Evolutionary conservation across 1,140 invertebrate species (phyloP), one percentile per base, ranked within the genome.

Genomic region (Xylocopa sonorina): DNA sequence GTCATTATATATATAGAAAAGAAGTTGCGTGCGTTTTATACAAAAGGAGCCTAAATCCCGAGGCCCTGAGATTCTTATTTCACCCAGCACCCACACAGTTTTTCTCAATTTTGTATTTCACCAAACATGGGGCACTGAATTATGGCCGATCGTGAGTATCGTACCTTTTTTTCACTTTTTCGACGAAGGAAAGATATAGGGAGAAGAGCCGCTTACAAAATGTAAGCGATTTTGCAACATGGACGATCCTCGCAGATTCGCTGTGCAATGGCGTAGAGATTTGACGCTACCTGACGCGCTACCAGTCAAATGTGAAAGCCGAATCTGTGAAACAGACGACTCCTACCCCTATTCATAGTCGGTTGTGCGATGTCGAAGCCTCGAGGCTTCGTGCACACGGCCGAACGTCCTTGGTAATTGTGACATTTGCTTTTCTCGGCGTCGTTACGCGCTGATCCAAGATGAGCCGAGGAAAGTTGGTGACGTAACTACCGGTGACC

Each of bases 341-440:
- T 73, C 24, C 50, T 60, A 60, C 67, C 80, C 48, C 18, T 34
- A 3, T 24, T 50, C 29, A 16, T 32, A 32, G 57, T 27, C 24
- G n/a, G 32, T 80, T 32, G 29, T 67, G 74, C 78, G 62, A 69
- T 83, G 51, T 50, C 50, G 27, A 29, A 32, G 69, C 71, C 83
- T 60, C 55, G 51, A 77, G 82, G 78, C 82, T 50, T 63, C 51
- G 67, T 77, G 66, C 53, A 60, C 78, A 69, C 80, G 64, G 63
- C 41, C 48, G 43, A 68, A 64, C 85, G 88, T 90, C 90, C 89
- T 91, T 91, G 90, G 89, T 88, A 85, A 87, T 90, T 90, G 89
- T 91, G 90, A 91, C 90, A 91, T 91, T 90, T 91, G 85, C 85
- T 90, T 90, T 91, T 90, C 88, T 89, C 80, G 73, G 55, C 67